A percentile compares a stretch with the other conserved stretches of the same genome.
These are phyloP conservation scores for Scomber scombrus DNA, from an alignment of 2,113 vertebrate genomes.

Conservation along the genomic window DNA sequence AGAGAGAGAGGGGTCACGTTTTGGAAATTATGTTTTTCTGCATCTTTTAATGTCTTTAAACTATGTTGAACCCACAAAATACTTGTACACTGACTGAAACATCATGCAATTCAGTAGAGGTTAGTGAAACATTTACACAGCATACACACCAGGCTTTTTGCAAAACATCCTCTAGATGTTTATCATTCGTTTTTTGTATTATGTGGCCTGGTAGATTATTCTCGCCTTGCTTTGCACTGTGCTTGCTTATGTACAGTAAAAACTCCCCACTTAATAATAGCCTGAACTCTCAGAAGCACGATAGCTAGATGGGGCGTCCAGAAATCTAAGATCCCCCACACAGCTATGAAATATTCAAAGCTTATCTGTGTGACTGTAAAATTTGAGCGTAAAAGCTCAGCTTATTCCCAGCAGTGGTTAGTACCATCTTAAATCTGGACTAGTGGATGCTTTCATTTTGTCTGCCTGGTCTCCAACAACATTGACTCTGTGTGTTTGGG, in stretches of 20 bases:
- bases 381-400: slow-evolving; percentile 32
- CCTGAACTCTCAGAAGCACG: background rate
- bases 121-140: slow-evolving; percentile 3
- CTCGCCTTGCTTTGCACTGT: background rate
- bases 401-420: slow-evolving; percentile 37
- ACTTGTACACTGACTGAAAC: background rate
- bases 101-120: slow-evolving; percentile 4
- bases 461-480: background rate
- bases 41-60: slow-evolving; percentile 30
- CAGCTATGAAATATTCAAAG: slow-evolving; percentile 63
- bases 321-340: slow-evolving; percentile 19
- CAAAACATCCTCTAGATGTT: background rate
- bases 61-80: background rate
- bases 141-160: background rate
- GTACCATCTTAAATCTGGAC: slow-evolving; percentile 35
- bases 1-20: background rate
- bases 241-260: slow-evolving; percentile 5
- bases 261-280: slow-evolving; percentile 38
- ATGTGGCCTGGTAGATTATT: background rate
- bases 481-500: background rate
- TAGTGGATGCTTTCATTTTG: slow-evolving; percentile 7
- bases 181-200: slow-evolving; percentile 5
- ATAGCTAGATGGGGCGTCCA: slow-evolving; percentile 8
- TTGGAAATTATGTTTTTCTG: slow-evolving; percentile 25
- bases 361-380: slow-evolving; percentile 37